A percentile compares a stretch with the other conserved stretches of the same genome.
These are phyloP conservation scores for Exocentrus adspersus DNA, from an alignment of 2,888 invertebrate species.

Conservation along the genomic window DNA sequence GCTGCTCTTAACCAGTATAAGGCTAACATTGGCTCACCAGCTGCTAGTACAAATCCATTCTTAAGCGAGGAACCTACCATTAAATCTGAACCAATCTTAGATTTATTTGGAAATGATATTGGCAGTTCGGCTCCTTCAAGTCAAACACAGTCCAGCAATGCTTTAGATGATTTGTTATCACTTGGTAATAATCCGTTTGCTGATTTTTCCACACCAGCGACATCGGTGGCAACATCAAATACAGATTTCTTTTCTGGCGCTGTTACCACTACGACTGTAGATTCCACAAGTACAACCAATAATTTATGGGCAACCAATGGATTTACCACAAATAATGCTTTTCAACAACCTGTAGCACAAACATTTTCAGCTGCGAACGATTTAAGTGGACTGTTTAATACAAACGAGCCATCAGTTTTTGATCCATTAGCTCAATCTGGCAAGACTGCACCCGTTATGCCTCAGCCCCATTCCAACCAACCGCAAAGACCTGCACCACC, in stretches of 20 bases:
- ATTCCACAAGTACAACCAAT: slow-evolving; percentile 47
- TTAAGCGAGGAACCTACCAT: slow-evolving; percentile 67
- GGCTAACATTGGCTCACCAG: slow-evolving; percentile 85
- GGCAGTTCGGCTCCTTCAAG: slow-evolving; percentile 57
- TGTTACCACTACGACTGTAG: slow-evolving; percentile 51
- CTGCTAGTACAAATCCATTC: slow-evolving; percentile 85
- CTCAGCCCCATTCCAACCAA: slow-evolving; percentile 48
- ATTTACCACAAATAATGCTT: slow-evolving; percentile 45
- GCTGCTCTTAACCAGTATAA: slow-evolving; percentile 95
- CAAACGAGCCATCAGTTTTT: slow-evolving; percentile 66
- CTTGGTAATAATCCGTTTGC: slow-evolving; percentile 86
- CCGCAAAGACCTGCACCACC: slow-evolving; percentile 57
- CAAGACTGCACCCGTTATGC: slow-evolving; percentile 60
- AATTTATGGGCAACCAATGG: slow-evolving; percentile 59
- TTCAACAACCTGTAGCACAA: slow-evolving; percentile 40
- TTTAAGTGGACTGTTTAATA: slow-evolving; percentile 66
- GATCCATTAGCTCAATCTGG: slow-evolving; percentile 65
- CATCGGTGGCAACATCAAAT: slow-evolving; percentile 42
- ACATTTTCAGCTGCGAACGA: slow-evolving; percentile 57
- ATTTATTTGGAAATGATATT: slow-evolving; percentile 77
- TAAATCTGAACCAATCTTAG: slow-evolving; percentile 72
- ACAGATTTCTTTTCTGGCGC: slow-evolving; percentile 52
- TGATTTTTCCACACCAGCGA: slow-evolving; percentile 68
- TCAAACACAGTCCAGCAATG: slow-evolving; percentile 59
- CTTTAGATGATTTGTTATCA: slow-evolving; percentile 85